Conservation (phyloP, 2,888 invertebrate genomes). For the Ochlodes sylvanus region DNA sequence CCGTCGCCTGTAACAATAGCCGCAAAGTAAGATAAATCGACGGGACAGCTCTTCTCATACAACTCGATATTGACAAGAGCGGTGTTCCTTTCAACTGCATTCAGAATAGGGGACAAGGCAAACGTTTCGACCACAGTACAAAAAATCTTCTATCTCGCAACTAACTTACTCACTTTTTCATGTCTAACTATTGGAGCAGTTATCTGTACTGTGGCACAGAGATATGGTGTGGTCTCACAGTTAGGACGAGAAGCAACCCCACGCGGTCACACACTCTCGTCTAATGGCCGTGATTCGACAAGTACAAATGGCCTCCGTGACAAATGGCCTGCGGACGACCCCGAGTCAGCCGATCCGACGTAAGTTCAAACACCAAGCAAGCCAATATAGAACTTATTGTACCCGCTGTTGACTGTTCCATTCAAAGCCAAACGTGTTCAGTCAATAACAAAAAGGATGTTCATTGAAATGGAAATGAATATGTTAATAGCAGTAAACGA, state of each 20-base stretch:
- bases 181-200: constrained; percentile 40
- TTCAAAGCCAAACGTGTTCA: constrained; percentile 45
- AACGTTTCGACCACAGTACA: constrained; percentile 47
- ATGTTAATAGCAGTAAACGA: constrained; percentile 52
- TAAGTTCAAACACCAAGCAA: constrained; percentile 71
- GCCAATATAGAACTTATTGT: constrained; percentile 69
- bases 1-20: constrained; percentile 74
- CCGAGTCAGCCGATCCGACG: constrained; percentile 67
- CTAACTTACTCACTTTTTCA: constrained; percentile 30
- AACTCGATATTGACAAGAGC: constrained; percentile 75
- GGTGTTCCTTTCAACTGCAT: constrained; percentile 60
- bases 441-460: constrained; percentile 45
- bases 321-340: constrained; percentile 83
- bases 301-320: constrained; percentile 85
- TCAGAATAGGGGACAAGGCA: constrained; percentile 54
- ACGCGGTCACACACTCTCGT: constrained; percentile 82
- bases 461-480: constrained; percentile 49
- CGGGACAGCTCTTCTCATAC: constrained; percentile 74
- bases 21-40: constrained; percentile 83
- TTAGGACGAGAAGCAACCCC: constrained; percentile 72
- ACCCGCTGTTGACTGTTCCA: constrained; percentile 51
- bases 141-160: background rate
- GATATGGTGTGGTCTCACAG: constrained; percentile 57
- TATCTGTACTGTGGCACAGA: constrained; percentile 59
- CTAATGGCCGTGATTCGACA: constrained; percentile 86